These are phyloP conservation scores for Pandemis cinnamomeana DNA, from an alignment of 2,888 invertebrate species.

Conservation along the genomic window DNA sequence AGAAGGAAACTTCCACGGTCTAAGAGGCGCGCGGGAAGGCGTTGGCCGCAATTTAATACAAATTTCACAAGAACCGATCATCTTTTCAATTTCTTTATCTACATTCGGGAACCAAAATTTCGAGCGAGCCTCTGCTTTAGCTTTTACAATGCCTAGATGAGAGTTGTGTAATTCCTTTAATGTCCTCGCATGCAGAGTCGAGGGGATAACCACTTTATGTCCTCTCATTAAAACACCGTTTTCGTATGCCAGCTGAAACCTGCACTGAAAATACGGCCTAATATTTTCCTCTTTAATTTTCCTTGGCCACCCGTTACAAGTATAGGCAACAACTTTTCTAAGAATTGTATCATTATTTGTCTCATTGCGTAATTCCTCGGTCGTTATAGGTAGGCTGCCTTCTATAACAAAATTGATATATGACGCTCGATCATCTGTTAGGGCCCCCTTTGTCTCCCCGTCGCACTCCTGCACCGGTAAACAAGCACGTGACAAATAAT, in stretches of 20 bases:
- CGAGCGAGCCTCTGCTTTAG: too few relatives aligned
- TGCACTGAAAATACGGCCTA: neutral
- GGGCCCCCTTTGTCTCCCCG: neutral
- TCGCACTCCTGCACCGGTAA: too few relatives aligned
- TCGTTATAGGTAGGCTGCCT: neutral
- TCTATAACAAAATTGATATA: constrained; percentile 19
- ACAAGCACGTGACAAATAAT: neutral
- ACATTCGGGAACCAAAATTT: too few relatives aligned
- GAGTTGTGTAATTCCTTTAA: too few relatives aligned
- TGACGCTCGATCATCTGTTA: neutral
- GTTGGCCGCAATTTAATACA: constrained; percentile 26
- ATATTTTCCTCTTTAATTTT: neutral
- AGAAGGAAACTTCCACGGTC: constrained; percentile 41
- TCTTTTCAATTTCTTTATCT: neutral
- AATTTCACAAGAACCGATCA: neutral
- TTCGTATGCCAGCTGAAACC: neutral
- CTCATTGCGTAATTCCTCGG: neutral
- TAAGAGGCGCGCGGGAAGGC: constrained; percentile 43
- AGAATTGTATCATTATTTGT: neutral
- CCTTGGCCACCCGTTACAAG: neutral
- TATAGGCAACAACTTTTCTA: neutral
- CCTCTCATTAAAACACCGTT: neutral
- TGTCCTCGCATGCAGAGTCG: too few relatives aligned
- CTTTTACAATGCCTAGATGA: too few relatives aligned
- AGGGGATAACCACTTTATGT: too few relatives aligned